These are phyloP conservation scores for Actenoides hombroni DNA, from an alignment of 2,113 vertebrate species.

Conservation along the genomic window DNA sequence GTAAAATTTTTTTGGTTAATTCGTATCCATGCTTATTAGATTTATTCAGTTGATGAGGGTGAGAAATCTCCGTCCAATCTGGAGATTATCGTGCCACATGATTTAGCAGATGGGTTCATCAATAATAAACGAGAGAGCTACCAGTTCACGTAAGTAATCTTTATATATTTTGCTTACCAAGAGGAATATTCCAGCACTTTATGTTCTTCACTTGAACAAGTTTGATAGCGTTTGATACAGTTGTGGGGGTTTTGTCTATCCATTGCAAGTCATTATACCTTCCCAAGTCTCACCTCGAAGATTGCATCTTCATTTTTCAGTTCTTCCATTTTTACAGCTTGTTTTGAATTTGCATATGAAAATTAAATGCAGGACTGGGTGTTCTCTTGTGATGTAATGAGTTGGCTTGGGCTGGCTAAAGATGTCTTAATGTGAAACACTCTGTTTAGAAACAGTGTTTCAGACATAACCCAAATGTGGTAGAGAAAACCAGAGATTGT, in stretches of 20 bases:
- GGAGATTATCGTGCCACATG: conserved; percentile 87
- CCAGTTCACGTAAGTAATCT: conserved; percentile 85
- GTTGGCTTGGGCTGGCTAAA: neutral
- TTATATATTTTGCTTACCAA: neutral
- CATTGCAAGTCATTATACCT: neutral
- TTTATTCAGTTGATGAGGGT: conserved; percentile 81
- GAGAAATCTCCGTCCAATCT: conserved; percentile 75
- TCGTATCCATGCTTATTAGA: conserved; percentile 52
- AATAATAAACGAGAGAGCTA: conserved; percentile 94
- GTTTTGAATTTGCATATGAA: neutral
- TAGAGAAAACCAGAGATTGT: neutral
- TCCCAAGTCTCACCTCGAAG: neutral
- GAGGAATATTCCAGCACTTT: neutral
- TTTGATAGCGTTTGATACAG: neutral
- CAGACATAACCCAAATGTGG: neutral
- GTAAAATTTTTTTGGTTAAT: neutral
- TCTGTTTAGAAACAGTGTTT: neutral
- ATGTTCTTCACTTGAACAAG: neutral
- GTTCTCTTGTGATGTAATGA: neutral
- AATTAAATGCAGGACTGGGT: neutral
- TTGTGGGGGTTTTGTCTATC: neutral
- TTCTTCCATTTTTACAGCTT: neutral
- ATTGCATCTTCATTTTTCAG: neutral
- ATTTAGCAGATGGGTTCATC: conserved; percentile 90
- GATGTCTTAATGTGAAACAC: neutral